phyloP scores from a whole-genome alignment of 2,888 invertebrate genomes.

The Gibbula magus region DNA sequence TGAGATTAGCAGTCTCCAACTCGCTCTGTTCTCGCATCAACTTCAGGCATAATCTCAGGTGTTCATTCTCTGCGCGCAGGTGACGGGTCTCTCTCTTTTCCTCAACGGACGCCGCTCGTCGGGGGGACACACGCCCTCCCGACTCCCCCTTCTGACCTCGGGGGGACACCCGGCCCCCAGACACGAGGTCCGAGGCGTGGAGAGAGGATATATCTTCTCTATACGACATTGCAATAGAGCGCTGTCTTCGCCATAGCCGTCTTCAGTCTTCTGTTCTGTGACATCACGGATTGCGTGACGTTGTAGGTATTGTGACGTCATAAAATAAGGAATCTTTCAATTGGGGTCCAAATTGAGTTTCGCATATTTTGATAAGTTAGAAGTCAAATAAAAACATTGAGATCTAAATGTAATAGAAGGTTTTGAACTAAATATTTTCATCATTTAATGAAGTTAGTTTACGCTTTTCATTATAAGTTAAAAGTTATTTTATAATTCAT shows the following conservation, averaged over 20 bases:
- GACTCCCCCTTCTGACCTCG: background rate
- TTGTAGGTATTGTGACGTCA: background rate
- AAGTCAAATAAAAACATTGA: too few species aligned
- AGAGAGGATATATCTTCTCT: background rate
- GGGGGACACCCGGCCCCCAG: background rate
- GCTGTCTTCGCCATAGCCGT: too few species aligned
- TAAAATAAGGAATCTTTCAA: background rate
- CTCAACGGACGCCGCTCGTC: background rate
- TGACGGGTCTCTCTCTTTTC: slow-evolving; percentile 6
- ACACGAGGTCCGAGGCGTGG: background rate
- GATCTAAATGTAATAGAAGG: too few species aligned
- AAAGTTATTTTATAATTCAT: too few species aligned
- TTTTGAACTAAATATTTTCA: too few species aligned
- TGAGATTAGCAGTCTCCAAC: slow-evolving; percentile 36
- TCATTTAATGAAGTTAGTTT: too few species aligned
- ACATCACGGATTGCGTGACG: slow-evolving; percentile 3
- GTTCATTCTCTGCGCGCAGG: slow-evolving; percentile 39
- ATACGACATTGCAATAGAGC: background rate
- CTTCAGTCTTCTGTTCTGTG: background rate
- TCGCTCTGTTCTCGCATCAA: slow-evolving; percentile 41
- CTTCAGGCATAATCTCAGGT: slow-evolving; percentile 39
- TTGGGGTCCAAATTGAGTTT: too few species aligned
- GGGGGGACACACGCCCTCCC: background rate
- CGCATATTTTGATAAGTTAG: too few species aligned
- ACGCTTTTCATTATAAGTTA: too few species aligned